Evolutionary conservation across 2,797 vertebrate species (phyloP).

Genomic region (Acrossocheilus wenchowensis): DNA sequence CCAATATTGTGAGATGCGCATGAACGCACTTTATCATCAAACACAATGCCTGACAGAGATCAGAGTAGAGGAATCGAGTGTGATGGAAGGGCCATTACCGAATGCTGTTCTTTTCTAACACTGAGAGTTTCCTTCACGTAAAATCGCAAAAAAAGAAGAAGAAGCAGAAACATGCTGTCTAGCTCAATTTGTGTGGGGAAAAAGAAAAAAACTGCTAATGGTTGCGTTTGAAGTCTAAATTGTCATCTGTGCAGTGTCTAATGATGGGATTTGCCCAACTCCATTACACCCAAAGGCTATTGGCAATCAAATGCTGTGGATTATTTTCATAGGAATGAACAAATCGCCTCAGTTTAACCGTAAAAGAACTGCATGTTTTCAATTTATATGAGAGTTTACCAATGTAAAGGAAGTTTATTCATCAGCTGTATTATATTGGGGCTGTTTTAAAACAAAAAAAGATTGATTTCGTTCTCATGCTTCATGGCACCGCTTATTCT

Average conservation of each 20-base stretch:
- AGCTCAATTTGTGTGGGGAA: slow-evolving; percentile 42
- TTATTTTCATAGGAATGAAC: slow-evolving; percentile 36
- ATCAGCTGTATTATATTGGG: background rate
- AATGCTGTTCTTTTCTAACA: slow-evolving; percentile 48
- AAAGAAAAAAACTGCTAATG: slow-evolving; percentile 22
- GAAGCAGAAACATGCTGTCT: slow-evolving; percentile 38
- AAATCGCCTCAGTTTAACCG: background rate
- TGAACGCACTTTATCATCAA: slow-evolving; percentile 57
- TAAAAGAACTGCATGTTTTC: slow-evolving; percentile 5
- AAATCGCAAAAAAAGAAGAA: slow-evolving; percentile 30
- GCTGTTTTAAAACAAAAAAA: background rate
- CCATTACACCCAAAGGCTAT: slow-evolving; percentile 35
- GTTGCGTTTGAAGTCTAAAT: slow-evolving; percentile 48
- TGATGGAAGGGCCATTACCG: slow-evolving; percentile 52
- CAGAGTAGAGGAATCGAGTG: slow-evolving; percentile 25
- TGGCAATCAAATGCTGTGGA: slow-evolving; percentile 47
- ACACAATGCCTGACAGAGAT: slow-evolving; percentile 47
- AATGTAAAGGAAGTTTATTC: background rate
- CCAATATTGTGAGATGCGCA: slow-evolving; percentile 50
- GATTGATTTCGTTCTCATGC: background rate
- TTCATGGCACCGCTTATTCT: slow-evolving; percentile 1
- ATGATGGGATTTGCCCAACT: slow-evolving; percentile 42
- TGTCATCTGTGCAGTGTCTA: slow-evolving; percentile 40
- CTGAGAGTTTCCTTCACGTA: slow-evolving; percentile 40
- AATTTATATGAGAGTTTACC: background rate